These are phyloP conservation scores for Temnothorax longispinosus DNA, from an alignment of 1,140 invertebrate genomes.

Conservation along the genomic window DNA sequence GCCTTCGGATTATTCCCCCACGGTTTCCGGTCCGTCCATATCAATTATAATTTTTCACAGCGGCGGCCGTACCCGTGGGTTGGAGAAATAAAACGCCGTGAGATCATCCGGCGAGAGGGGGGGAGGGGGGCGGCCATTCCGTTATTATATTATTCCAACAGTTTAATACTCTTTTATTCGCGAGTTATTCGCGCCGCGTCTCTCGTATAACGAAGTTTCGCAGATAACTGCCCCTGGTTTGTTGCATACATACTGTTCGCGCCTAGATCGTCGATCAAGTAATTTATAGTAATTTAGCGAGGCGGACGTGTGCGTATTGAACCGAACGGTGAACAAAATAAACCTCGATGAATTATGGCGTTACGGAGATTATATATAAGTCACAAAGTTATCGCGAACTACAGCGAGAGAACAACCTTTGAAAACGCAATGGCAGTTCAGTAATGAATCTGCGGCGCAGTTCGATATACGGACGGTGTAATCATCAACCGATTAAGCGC, in stretches of 20 bases:
- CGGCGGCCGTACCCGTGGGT: background rate
- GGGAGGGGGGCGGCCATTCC: background rate
- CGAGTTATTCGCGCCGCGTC: constrained; percentile 46
- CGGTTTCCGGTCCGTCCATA: constrained; percentile 64
- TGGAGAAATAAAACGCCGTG: constrained; percentile 50
- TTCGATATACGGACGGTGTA: background rate
- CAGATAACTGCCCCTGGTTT: constrained; percentile 32
- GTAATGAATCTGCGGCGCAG: background rate
- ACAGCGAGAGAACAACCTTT: background rate
- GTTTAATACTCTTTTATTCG: constrained; percentile 54
- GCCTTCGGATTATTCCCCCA: constrained; percentile 58
- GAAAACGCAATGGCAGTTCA: background rate
- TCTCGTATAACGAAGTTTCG: constrained; percentile 31
- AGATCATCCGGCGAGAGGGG: background rate
- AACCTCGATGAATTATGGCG: constrained; percentile 14
- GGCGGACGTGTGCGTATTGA: background rate
- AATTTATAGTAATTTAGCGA: constrained; percentile 51
- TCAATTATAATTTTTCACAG: constrained; percentile 68
- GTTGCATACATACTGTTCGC: constrained; percentile 27
- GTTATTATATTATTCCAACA: constrained; percentile 65
- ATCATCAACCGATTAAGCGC: background rate
- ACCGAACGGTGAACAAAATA: background rate
- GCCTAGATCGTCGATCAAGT: constrained; percentile 23
- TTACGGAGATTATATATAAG: constrained; percentile 27
- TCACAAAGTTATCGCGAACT: background rate